Evolutionary conservation across 2,888 invertebrate genomes (phyloP).

Genomic region (Drosophila formosana): DNA sequence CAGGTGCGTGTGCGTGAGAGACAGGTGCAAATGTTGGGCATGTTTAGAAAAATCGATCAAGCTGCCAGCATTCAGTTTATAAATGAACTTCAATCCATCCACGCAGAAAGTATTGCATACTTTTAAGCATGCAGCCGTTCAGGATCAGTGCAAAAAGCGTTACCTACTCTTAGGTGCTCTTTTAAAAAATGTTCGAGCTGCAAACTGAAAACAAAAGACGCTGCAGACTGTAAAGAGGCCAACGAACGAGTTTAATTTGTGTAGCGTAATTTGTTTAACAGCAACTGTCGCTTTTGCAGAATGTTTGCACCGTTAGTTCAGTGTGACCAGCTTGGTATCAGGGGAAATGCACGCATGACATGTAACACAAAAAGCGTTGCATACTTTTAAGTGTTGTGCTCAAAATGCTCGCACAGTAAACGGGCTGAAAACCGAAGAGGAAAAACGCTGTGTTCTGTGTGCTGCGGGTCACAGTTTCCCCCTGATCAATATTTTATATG

Average conservation of each 20-base stretch:
- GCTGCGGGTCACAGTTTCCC: conserved; percentile 27
- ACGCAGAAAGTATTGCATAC: conserved; percentile 35
- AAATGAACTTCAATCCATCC: conserved; percentile 26
- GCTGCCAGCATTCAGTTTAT: conserved; percentile 18
- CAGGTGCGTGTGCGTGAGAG: conserved; percentile 23
- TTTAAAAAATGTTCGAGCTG: too few species aligned
- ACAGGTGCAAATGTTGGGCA: conserved; percentile 53
- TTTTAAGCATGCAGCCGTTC: conserved; percentile 50
- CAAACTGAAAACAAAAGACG: not conserved
- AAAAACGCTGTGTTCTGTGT: too few species aligned
- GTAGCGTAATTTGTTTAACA: too few species aligned
- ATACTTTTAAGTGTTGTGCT: conserved; percentile 56
- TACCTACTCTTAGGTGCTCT: not conserved
- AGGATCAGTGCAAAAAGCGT: not conserved
- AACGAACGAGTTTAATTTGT: too few species aligned
- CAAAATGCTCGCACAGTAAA: conserved; percentile 20
- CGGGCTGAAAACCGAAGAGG: conserved; percentile 42
- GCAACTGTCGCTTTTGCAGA: too few species aligned
- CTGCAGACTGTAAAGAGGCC: too few species aligned
- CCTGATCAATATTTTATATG: conserved; percentile 75
- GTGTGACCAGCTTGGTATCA: too few species aligned
- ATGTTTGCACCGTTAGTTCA: too few species aligned
- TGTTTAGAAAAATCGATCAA: conserved; percentile 65
- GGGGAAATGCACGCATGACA: too few species aligned
- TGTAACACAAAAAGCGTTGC: conserved; percentile 26